A percentile compares a stretch with the other conserved stretches of the same genome.
Conservation (phyloP, 2,113 vertebrate species). For the Poeciliopsis occidentalis region DNA sequence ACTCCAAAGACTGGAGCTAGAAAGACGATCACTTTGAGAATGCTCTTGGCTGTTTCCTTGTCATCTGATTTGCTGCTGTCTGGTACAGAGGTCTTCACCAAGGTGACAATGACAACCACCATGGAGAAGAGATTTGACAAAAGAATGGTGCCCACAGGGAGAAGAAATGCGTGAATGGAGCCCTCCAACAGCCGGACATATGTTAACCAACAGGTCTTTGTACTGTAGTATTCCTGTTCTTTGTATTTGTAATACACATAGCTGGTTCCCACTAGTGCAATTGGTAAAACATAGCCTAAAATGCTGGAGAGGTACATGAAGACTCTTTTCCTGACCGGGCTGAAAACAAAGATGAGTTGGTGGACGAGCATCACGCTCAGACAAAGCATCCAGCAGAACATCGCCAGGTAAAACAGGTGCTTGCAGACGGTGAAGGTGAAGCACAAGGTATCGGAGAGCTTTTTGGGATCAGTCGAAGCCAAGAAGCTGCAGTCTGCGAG, state of each 20-base stretch:
- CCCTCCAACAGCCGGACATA: slow-evolving; percentile 71
- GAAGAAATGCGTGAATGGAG: slow-evolving; percentile 85
- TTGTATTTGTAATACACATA: slow-evolving; percentile 81
- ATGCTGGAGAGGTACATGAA: slow-evolving; percentile 85
- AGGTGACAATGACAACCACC: slow-evolving; percentile 87
- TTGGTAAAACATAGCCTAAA: slow-evolving; percentile 87
- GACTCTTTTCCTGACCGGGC: slow-evolving; percentile 84
- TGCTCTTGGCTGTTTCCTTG: slow-evolving; percentile 77
- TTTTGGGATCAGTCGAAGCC: slow-evolving; percentile 44
- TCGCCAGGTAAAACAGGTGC: slow-evolving; percentile 89
- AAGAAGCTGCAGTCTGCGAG: slow-evolving; percentile 85
- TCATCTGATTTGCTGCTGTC: slow-evolving; percentile 69
- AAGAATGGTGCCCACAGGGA: slow-evolving; percentile 85
- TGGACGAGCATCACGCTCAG: slow-evolving; percentile 92
- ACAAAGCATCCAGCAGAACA: slow-evolving; percentile 96
- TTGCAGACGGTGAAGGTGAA: slow-evolving; percentile 79
- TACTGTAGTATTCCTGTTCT: slow-evolving; percentile 62
- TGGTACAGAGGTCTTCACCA: slow-evolving; percentile 81
- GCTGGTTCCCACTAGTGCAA: slow-evolving; percentile 82
- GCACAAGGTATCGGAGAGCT: slow-evolving; percentile 63
- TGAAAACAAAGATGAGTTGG: slow-evolving; percentile 92
- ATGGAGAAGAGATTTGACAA: slow-evolving; percentile 86
- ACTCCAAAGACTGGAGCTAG: slow-evolving; percentile 82
- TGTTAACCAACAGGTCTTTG: slow-evolving; percentile 84
- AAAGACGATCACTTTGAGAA: slow-evolving; percentile 80